Evolutionary conservation across 2,888 invertebrate species (phyloP).

Genomic region (Rambutsinella grinnellia): DNA sequence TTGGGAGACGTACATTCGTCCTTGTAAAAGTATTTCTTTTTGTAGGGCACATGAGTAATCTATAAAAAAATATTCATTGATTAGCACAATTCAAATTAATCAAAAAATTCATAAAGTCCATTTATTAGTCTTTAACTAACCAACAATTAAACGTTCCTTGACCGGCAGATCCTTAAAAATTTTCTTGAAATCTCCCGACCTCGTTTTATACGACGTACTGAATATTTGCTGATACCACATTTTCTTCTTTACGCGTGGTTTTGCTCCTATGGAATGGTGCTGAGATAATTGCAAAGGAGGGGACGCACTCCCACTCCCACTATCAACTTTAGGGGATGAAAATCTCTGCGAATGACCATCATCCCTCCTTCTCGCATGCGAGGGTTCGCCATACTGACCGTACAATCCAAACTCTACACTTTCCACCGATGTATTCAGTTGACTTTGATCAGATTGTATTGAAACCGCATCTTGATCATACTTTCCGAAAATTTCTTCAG

Average conservation of each 20-base stretch:
- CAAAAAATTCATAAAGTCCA: neutral
- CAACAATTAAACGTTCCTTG: constrained; percentile 92
- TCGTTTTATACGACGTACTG: constrained; percentile 90
- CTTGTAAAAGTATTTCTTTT: constrained; percentile 95
- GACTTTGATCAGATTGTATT: constrained; percentile 39
- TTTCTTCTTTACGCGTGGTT: constrained; percentile 64
- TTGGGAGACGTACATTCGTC: constrained; percentile 94
- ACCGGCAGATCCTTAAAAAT: constrained; percentile 92
- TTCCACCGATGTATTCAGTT: constrained; percentile 40
- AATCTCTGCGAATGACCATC: neutral
- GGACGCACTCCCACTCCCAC: neutral
- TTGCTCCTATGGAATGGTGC: constrained; percentile 8
- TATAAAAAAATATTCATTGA: constrained; percentile 70
- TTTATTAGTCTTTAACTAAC: constrained; percentile 72
- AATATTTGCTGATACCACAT: constrained; percentile 67
- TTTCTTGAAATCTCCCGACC: constrained; percentile 91
- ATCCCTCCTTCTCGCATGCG: neutral
- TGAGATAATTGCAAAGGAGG: constrained; percentile 1
- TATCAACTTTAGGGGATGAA: neutral
- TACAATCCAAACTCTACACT: constrained; percentile 31
- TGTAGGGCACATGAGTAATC: constrained; percentile 98
- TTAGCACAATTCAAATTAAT: neutral
- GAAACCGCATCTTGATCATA: constrained; percentile 31
- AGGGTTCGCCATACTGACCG: neutral
- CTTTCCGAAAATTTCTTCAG: neutral